A percentile compares a stretch with the other conserved stretches of the same genome.
phyloP scores from a whole-genome alignment of 2,888 invertebrate species.

The Lacanobia wlatinum region DNA sequence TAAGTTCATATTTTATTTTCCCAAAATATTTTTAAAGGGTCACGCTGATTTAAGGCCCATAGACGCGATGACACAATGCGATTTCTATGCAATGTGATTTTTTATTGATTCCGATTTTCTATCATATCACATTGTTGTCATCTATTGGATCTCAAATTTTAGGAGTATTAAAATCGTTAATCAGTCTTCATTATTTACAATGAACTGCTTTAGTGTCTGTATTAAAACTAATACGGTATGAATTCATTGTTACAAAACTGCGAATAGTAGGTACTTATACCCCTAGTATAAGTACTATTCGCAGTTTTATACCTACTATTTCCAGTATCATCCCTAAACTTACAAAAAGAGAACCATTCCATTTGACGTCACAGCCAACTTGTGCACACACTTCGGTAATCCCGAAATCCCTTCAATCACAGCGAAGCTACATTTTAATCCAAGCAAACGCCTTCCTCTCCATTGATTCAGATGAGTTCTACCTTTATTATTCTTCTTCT shows the following conservation, averaged over 20 bases:
- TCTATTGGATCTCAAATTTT: too few species aligned
- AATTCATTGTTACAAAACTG: not conserved
- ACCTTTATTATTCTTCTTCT: slow-evolving; percentile 37
- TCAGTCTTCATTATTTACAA: too few species aligned
- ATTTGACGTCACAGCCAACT: slow-evolving; percentile 15
- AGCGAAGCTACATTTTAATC: slow-evolving; percentile 39
- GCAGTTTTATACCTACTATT: too few species aligned
- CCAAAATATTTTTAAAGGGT: too few species aligned
- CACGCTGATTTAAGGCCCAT: too few species aligned
- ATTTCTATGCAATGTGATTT: too few species aligned
- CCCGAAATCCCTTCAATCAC: slow-evolving; percentile 35
- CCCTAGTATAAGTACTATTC: too few species aligned
- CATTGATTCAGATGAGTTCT: slow-evolving; percentile 47
- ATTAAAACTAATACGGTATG: not conserved
- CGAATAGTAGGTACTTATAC: not conserved
- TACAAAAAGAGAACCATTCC: not conserved
- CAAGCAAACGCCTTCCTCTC: slow-evolving; percentile 21
- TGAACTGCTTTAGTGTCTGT: too few species aligned
- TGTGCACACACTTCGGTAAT: slow-evolving; percentile 18
- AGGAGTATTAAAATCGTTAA: too few species aligned
- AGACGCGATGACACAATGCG: too few species aligned
- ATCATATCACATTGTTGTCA: too few species aligned
- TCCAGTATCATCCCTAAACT: not conserved
- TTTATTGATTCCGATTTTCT: too few species aligned
- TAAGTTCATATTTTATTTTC: not conserved